Evolutionary conservation across 2,888 invertebrate genomes (phyloP).

Genomic region (Drosophila peninsularis): DNA sequence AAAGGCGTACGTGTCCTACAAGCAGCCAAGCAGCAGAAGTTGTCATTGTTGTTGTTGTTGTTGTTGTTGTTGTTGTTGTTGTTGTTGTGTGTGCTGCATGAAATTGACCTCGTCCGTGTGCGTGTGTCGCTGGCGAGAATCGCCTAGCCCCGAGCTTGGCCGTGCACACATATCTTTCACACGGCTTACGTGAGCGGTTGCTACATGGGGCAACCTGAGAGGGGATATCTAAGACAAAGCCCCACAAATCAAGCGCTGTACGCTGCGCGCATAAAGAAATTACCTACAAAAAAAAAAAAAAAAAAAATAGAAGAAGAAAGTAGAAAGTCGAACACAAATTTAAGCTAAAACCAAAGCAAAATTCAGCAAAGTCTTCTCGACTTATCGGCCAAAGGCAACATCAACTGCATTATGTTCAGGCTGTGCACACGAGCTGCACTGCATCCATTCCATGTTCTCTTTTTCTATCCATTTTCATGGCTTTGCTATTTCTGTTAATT

Average conservation of each 20-base stretch:
- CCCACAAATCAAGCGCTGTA: conserved; percentile 56
- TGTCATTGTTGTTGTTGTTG: conserved; percentile 26
- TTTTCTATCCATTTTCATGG: conserved; percentile 14
- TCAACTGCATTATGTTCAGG: neutral
- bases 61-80: conserved; percentile 34
- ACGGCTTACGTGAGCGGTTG: conserved; percentile 53
- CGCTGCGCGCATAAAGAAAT: conserved; percentile 56
- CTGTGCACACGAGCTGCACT: conserved; percentile 16
- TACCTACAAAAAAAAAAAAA: conserved; percentile 14
- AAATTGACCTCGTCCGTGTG: conserved; percentile 77
- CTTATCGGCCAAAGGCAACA: conserved; percentile 20
- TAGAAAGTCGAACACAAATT: conserved; percentile 8
- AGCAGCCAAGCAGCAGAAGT: conserved; percentile 39
- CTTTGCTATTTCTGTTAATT: conserved; percentile 60
- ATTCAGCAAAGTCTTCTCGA: conserved; percentile 34
- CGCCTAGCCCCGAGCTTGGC: conserved; percentile 19
- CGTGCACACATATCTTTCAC: conserved; percentile 44
- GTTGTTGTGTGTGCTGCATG: conserved; percentile 61
- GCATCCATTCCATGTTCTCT: conserved; percentile 8
- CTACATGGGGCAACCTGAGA: conserved; percentile 39
- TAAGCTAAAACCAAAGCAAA: conserved; percentile 28
- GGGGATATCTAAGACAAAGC: conserved; percentile 52
- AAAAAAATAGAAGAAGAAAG: too few relatives aligned
- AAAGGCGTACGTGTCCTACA: conserved; percentile 68
- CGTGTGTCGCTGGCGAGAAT: conserved; percentile 52